phyloP scores from a whole-genome alignment of 1,140 invertebrate genomes.

The Zaprionus nigranus region DNA sequence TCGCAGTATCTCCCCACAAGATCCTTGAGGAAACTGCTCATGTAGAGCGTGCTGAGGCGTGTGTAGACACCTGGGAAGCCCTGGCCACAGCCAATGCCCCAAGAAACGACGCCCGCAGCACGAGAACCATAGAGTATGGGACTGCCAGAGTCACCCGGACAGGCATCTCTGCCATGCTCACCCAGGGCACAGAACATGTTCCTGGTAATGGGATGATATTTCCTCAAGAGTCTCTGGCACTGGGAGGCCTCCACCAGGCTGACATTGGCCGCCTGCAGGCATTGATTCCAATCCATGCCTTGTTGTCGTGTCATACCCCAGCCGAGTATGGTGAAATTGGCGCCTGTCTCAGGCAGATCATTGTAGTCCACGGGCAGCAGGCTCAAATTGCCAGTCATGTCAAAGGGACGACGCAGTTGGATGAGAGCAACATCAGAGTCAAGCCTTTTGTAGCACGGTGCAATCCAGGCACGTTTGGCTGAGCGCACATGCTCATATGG shows the following conservation, averaged over 20 bases:
- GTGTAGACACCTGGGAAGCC: conserved; percentile 87
- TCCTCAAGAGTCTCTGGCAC: conserved; percentile 19
- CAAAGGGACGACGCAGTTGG: conserved; percentile 42
- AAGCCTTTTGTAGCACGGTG: conserved; percentile 25
- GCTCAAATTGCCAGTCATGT: conserved; percentile 25
- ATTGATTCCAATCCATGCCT: conserved; percentile 32
- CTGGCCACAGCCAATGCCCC: conserved; percentile 85
- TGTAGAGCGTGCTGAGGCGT: conserved; percentile 30
- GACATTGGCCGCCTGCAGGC: conserved; percentile 49
- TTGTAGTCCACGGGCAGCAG: conserved; percentile 49
- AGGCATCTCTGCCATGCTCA: conserved; percentile 55
- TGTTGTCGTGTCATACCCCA: conserved; percentile 39
- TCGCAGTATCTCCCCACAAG: conserved; percentile 31
- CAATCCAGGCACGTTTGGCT: conserved; percentile 16
- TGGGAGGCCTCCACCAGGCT: not conserved
- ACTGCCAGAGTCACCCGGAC: conserved; percentile 66
- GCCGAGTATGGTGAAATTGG: conserved; percentile 55
- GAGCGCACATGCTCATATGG: conserved; percentile 30
- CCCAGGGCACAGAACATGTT: conserved; percentile 85
- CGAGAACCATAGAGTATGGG: conserved; percentile 42
- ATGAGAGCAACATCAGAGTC: conserved; percentile 69
- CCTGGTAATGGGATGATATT: conserved; percentile 10
- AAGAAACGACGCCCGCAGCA: conserved; percentile 85
- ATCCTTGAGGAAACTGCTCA: conserved; percentile 41
- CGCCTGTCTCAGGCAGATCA: conserved; percentile 7